phyloP scores from a whole-genome alignment of 2,113 vertebrate species.

The Pituophis catenifer region DNA sequence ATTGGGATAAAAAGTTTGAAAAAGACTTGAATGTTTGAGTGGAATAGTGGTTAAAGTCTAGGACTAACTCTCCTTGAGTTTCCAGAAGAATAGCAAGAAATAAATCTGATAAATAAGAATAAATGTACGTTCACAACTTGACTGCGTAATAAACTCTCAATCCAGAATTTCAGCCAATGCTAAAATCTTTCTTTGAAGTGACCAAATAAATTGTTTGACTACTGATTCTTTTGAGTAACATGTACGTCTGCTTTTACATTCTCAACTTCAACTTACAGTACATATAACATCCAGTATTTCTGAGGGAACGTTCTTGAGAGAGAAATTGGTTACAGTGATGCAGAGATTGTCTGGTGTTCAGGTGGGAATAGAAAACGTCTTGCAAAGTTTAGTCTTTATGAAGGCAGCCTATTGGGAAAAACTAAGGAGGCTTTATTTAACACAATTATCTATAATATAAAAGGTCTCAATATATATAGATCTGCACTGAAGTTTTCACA shows the following conservation, averaged over 20 bases:
- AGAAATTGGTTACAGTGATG: slow-evolving; percentile 14
- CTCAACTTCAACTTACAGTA: slow-evolving; percentile 18
- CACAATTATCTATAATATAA: neutral
- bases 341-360: neutral
- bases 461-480: neutral
- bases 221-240: slow-evolving; percentile 15
- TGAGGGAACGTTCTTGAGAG: slow-evolving; percentile 3
- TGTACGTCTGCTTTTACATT: slow-evolving; percentile 1
- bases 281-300: slow-evolving; percentile 3
- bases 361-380: slow-evolving; percentile 6
- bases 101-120: neutral
- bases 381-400: slow-evolving; percentile 6
- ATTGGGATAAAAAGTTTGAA: neutral
- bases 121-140: neutral
- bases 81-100: neutral
- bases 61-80: neutral
- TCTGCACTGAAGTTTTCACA: neutral
- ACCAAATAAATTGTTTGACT: neutral
- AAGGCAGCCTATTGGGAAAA: neutral
- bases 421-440: neutral
- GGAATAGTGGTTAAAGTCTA: neutral
- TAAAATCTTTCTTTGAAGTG: neutral
- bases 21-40: neutral
- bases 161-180: neutral
- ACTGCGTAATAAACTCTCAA: slow-evolving; percentile 10